Conservation (phyloP, 2,888 invertebrate genomes). For the Rotaria sp. region DNA sequence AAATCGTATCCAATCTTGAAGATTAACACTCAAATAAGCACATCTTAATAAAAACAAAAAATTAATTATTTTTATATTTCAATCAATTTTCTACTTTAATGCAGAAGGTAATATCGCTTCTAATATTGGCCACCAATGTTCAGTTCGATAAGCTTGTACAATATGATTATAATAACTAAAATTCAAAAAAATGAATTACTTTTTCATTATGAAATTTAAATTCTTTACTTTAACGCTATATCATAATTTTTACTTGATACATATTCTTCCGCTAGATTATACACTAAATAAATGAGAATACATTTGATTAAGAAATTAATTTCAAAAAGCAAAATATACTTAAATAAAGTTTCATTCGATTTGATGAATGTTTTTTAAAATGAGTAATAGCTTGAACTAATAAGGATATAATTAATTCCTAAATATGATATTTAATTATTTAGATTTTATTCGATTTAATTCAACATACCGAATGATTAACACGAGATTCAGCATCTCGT, state of each 20-base stretch:
- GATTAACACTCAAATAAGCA: background rate
- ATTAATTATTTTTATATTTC: background rate
- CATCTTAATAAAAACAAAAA: background rate
- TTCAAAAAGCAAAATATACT: constrained; percentile 3
- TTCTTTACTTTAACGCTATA: constrained; percentile 31
- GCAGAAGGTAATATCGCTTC: background rate
- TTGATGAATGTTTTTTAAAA: constrained; percentile 37
- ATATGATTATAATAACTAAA: constrained; percentile 17
- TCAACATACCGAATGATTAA: constrained; percentile 32
- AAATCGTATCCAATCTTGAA: background rate
- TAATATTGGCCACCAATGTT: constrained; percentile 15
- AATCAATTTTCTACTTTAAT: background rate
- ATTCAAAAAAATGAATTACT: background rate
- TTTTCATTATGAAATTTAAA: background rate
- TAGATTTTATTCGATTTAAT: background rate
- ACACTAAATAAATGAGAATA: background rate
- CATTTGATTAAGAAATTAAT: background rate
- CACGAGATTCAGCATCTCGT: constrained; percentile 29
- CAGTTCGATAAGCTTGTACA: constrained; percentile 7
- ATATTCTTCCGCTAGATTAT: constrained; percentile 37
- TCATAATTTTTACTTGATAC: constrained; percentile 35
- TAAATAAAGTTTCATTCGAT: constrained; percentile 39
- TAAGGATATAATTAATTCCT: constrained; percentile 33
- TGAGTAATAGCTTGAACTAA: constrained; percentile 32
- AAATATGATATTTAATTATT: background rate